Percentiles rank a stretch among this genome's conserved stretches.
Evolutionary conservation across 92 coral and sea anemone genomes (phyloP).

Genomic region (Diadumene lineata): DNA sequence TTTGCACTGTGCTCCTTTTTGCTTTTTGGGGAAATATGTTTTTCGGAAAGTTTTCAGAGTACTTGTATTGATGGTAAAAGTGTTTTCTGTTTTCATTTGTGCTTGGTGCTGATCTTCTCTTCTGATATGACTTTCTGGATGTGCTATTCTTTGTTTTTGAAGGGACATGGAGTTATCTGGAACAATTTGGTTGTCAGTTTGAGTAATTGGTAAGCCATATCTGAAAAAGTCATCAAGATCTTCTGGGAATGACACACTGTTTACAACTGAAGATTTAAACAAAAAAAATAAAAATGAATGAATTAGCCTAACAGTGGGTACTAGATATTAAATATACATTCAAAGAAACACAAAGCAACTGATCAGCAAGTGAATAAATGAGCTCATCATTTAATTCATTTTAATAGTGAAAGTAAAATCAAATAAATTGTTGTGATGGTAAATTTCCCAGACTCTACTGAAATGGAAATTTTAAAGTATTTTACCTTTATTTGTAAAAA

Average conservation of each 20-base stretch:
- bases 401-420: too few species aligned
- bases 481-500: constrained; percentile 2
- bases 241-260: constrained; percentile 52
- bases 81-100: not conserved
- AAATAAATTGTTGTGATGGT: too few species aligned
- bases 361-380: too few species aligned
- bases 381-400: too few species aligned
- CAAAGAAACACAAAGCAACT: too few species aligned
- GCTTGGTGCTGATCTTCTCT: not conserved
- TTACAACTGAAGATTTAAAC: not conserved
- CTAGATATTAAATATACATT: too few species aligned
- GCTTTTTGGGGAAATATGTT: not conserved
- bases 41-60: not conserved
- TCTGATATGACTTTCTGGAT: not conserved
- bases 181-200: constrained; percentile 10
- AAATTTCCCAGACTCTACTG: too few species aligned
- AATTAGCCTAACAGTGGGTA: too few species aligned
- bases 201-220: constrained; percentile 36
- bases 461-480: too few species aligned
- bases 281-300: not conserved
- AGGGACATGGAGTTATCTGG: not conserved
- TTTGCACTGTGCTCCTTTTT: not conserved
- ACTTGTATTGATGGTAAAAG: not conserved
- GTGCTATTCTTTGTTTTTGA: too few species aligned
- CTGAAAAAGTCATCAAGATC: constrained; percentile 59